Base-by-base conservation (phyloP, 2,888 invertebrate genomes). In the Drosophila rellima region DNA sequence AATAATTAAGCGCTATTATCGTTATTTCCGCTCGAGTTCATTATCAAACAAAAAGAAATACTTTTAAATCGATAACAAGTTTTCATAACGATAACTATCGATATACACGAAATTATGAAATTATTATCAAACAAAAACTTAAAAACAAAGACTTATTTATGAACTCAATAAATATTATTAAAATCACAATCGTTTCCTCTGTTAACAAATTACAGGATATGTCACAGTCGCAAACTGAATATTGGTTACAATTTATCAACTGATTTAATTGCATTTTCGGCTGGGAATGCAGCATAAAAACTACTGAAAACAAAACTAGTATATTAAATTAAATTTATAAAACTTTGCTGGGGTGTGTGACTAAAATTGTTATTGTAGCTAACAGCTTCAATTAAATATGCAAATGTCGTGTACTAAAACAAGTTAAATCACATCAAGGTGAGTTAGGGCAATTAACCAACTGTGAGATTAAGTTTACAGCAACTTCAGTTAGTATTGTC, bases 1-100 rank as follows among this genome's bases (percentile, higher is more conserved):
- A 40, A 62, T 55, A 26, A 56, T 69, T 69, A 74, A 42, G 44
- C 13, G 15, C 33, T 42, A 44, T 78, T 69, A 65, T 69, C 51
- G 45, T 17, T 47, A 42, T 59, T 65, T 76, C 78, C 74, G 74
- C 54, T 78, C 48, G 50, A 74, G 57, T 63, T 64, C 48, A 52
- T 65, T 50, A 20, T 42, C 11, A 13, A 15, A 23, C n/a, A 11
- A 6, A 17, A 47, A 5, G 15, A 8, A n/a, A 44, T 33, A 15
- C 7, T 17, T 4, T 18, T 2, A 31, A 13, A 40, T 29, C 54
- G 40, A 54, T 40, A 51, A 47, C 15, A 13, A 5, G 2, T 11
- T 40, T 18, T 8, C 3, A 18, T 18, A 40, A 26, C 26, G 8
- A n/a, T 2, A 1, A 18, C 17, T 47, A 57, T 57, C 37, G 26